Percentiles rank a stretch among this genome's conserved stretches.
Conservation (phyloP, 2,113 vertebrate genomes). For the Rhinopomastus cyanomelas region DNA sequence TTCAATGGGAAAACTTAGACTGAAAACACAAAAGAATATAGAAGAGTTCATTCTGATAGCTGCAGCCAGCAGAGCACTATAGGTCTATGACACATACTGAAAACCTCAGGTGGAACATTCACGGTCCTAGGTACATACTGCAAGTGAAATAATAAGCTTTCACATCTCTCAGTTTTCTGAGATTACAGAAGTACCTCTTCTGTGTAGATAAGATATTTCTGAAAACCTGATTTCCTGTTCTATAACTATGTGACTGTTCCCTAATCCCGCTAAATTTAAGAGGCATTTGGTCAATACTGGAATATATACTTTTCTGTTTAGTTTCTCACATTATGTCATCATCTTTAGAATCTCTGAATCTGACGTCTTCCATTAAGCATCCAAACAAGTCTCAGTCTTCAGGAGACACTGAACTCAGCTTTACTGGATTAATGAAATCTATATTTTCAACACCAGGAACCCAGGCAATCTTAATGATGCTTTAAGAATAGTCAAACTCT, state of each 20-base stretch:
- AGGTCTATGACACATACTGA: not conserved
- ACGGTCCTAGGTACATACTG: accelerated
- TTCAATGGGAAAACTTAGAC: not conserved
- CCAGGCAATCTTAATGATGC: not conserved
- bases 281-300: not conserved
- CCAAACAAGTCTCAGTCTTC: not conserved
- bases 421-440: not conserved
- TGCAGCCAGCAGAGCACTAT: not conserved
- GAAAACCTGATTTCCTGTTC: not conserved
- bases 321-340: not conserved
- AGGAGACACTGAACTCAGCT: not conserved
- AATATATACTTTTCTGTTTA: not conserved
- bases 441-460: not conserved
- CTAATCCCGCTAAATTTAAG: not conserved
- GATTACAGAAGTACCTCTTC: not conserved
- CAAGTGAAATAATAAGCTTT: not conserved
- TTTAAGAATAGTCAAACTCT: not conserved
- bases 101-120: not conserved
- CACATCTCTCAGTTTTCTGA: not conserved
- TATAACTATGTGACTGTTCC: not conserved
- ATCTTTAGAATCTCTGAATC: not conserved
- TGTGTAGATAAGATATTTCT: not conserved
- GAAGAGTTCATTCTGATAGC: not conserved
- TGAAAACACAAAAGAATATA: not conserved
- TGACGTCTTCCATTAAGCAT: not conserved